Base-by-base conservation (phyloP, 2,888 invertebrate species). In the Tupiocoris notatus region DNA sequence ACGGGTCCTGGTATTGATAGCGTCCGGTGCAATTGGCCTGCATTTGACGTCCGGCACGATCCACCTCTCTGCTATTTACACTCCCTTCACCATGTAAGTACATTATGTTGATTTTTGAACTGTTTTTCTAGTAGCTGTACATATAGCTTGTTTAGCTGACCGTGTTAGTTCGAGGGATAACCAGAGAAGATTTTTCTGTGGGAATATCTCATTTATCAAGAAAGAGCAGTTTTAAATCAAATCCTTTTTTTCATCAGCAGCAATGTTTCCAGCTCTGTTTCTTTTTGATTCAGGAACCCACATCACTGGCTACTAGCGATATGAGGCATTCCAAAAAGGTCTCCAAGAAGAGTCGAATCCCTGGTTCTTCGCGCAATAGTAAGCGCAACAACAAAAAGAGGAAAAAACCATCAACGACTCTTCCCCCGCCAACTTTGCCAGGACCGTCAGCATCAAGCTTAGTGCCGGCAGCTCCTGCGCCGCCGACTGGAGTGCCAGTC, bases 51-150 rank as follows among this genome's bases (percentile, higher is more conserved):
- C 77, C 87, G 88, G 65, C 91, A 92, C 82, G 91, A 94, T 83
- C 87, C 94, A 83, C 94, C 96, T 64, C 86, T 96, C 6, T 96
- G 96, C 83, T 87, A 90, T 6, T 93, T 93, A 81, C 96, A 96
- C 84, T 92, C 92, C 0, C 89, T 92, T 84, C 92, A 93, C 84
- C 86, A 92, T 84, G 90, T 90, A 82, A 83, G 86, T 7, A 16
- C 7, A 54, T n/a, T n/a, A n/a, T n/a, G n/a, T n/a, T n/a, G n/a
- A n/a, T n/a, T n/a, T n/a, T n/a, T n/a, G 7, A 9, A 61, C 1
- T 1, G 20, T 66, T 6, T 66, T 1, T 17, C 24, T 1, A 25
- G 2, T 6, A 18, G 1, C n/a, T 20, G n/a, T 0, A 54, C 54
- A 16, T 20, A 20, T 39, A 39, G 6, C 39, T 39, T 39, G 39